Base-by-base conservation (phyloP, 2,797 vertebrate species). In the Calcarius lapponicus region DNA sequence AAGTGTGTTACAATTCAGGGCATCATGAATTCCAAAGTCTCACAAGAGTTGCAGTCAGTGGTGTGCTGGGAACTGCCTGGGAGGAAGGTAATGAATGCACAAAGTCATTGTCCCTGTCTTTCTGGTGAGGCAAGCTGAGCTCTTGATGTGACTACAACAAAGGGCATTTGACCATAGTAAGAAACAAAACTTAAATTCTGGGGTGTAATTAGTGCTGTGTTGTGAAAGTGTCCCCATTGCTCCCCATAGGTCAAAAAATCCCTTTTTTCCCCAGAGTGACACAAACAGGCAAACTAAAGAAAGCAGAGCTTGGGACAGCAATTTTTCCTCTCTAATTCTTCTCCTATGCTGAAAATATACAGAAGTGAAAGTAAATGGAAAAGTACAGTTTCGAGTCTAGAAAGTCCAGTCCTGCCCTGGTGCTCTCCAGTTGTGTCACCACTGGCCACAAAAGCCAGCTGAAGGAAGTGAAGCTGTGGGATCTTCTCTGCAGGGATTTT, bases 371-470 rank as follows among this genome's bases (percentile, higher is more conserved):
- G 48, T 57, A 43, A 88, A 64, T 26, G 2, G 1, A 56, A 90
- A 96, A 86, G 38, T 20, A 45, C 11, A 3, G 10, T 43, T 88
- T 79, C 53, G 45, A 29, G 21, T 43, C 36, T 31, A 2, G 13
- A 34, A 94, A 92, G 31, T 45, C 21, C 80, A 86, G 31, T 19
- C 56, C 40, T 56, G 28, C 64, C 58, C 42, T 58, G 90, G 92
- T 90, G 66, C n/a, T 92, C 78, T 85, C 88, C 78, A 51, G 32
- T 60, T 86, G 48, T 90, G 70, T 71, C 78, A 93, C n/a, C 66
- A 40, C 12, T 24, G 45, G 56, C 53, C 67, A 34, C 67, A 54
- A 57, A 95, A 36, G 5, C 66, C 66, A 86, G 72, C 50, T 72
- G 58, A 21, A 85, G 74, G 80, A 86, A 85, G 32, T 62, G 67